phyloP scores from a whole-genome alignment of 2,797 vertebrate genomes.

The Anguilla marmorata region DNA sequence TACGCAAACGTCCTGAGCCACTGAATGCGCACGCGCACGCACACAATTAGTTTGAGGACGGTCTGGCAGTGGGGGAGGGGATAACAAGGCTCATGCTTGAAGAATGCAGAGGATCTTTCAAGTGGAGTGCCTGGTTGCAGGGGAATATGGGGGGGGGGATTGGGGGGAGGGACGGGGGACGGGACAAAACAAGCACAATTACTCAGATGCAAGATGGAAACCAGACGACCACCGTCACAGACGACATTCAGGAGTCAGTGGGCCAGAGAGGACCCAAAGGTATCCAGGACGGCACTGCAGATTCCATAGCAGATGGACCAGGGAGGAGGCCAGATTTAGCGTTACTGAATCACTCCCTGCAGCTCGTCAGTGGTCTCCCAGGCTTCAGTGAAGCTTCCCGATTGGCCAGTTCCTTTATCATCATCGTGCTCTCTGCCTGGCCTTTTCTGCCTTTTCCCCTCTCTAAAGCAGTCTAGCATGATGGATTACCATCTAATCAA shows the following conservation, averaged over 20 bases:
- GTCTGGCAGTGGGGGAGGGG: not conserved
- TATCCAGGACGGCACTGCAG: slow-evolving; percentile 21
- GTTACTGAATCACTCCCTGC: slow-evolving; percentile 12
- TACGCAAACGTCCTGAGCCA: not conserved
- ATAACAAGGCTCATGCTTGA: slow-evolving; percentile 41
- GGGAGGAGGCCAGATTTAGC: not conserved
- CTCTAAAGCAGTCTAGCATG: not conserved
- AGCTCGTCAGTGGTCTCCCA: not conserved
- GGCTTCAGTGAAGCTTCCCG: slow-evolving; percentile 18
- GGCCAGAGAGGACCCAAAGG: slow-evolving; percentile 38
- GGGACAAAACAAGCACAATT: slow-evolving; percentile 59
- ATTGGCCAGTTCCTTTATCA: not conserved
- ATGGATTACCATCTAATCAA: slow-evolving; percentile 1
- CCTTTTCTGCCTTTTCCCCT: not conserved
- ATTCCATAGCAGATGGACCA: not conserved
- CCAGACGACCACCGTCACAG: slow-evolving; percentile 52
- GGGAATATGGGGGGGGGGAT: not conserved
- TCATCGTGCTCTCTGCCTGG: not conserved
- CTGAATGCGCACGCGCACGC: slow-evolving; percentile 16
- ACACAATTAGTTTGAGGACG: slow-evolving; percentile 10
- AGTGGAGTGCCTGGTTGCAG: slow-evolving; percentile 50
- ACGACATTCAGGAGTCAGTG: slow-evolving; percentile 39
- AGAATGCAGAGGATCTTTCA: slow-evolving; percentile 55
- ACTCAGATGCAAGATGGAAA: slow-evolving; percentile 54
- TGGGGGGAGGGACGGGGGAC: not conserved